Conservation (phyloP, 1,140 invertebrate genomes). For the Lepidurus couesii region DNA sequence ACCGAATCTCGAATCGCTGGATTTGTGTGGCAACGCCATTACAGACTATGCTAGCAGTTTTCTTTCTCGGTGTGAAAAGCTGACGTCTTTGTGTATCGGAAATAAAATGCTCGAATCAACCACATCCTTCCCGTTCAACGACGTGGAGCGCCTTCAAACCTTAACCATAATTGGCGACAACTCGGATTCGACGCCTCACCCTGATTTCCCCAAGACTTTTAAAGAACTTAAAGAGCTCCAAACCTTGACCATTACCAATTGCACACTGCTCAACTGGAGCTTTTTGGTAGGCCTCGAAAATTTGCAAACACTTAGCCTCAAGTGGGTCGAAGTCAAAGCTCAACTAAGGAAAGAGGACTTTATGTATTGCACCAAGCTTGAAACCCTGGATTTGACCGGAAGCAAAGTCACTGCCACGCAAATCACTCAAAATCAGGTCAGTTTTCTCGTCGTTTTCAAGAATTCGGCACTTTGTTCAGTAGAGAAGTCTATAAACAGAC, state of each 20-base stretch:
- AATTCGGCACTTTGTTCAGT: neutral
- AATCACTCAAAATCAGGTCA: neutral
- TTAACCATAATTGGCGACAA: neutral
- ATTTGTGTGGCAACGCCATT: neutral
- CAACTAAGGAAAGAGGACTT: neutral
- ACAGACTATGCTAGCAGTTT: neutral
- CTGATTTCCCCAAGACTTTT: neutral
- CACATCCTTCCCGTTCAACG: neutral
- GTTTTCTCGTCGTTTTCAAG: neutral
- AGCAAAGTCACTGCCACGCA: neutral
- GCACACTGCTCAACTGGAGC: neutral
- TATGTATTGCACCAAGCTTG: neutral
- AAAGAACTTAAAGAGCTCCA: neutral
- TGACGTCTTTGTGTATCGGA: neutral
- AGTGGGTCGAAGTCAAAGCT: neutral
- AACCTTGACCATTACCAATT: neutral
- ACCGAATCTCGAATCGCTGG: neutral
- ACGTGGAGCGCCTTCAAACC: neutral
- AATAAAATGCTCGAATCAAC: neutral
- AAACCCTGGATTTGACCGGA: neutral
- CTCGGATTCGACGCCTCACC: neutral
- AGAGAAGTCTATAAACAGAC: neutral
- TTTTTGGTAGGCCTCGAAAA: neutral
- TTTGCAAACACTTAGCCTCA: neutral
- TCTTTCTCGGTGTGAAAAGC: neutral